phyloP scores from a whole-genome alignment of 2,113 vertebrate genomes.

The Poeciliopsis retropinna region DNA sequence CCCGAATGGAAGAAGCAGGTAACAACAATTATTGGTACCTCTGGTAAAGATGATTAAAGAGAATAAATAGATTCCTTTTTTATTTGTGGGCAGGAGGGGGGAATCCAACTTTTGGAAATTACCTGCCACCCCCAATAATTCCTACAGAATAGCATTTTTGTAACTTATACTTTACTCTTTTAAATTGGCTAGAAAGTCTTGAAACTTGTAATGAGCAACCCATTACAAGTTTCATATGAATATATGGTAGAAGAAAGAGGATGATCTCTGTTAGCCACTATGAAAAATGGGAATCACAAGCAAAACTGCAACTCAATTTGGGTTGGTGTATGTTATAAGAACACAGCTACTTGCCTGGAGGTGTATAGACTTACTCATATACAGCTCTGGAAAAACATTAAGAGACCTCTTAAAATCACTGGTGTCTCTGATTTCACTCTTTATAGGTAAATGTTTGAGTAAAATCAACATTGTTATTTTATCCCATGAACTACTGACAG shows the following conservation, averaged over 20 bases:
- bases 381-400: not conserved
- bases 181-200: too few species aligned
- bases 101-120: not conserved
- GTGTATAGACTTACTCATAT: not conserved
- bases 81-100: not conserved
- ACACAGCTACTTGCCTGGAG: not conserved
- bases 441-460: too few species aligned
- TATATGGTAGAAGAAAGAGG: not conserved
- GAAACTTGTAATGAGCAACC: too few species aligned
- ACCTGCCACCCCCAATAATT: too few species aligned
- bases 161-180: not conserved
- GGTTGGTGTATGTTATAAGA: not conserved
- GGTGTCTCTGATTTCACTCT: too few species aligned
- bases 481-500: too few species aligned
- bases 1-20: conserved; percentile 98
- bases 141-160: not conserved
- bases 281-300: too few species aligned
- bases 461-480: too few species aligned
- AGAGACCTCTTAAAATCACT: too few species aligned
- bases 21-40: not conserved
- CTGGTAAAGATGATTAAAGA: not conserved
- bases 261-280: too few species aligned
- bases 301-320: not conserved
- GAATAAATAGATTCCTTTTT: not conserved
- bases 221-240: too few species aligned